Evolutionary conservation across 2,888 invertebrate species (phyloP).

Genomic region (Macroteleia sp.): DNA sequence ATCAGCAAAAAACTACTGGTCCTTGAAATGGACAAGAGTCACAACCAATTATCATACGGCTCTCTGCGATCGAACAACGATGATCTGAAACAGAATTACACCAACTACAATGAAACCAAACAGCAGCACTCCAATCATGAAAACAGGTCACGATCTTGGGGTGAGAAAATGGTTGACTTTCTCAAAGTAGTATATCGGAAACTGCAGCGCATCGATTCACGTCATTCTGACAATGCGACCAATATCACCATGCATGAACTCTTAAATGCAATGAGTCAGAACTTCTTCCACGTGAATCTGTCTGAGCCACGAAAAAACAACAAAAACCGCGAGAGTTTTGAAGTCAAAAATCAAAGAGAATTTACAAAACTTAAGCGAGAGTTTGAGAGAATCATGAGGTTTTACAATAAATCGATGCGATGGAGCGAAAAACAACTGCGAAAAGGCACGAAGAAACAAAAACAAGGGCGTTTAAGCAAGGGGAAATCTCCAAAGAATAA

Average conservation of each 20-base stretch:
- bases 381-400: slow-evolving; percentile 80
- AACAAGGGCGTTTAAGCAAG: slow-evolving; percentile 65
- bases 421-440: slow-evolving; percentile 81
- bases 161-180: slow-evolving; percentile 82
- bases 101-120: slow-evolving; percentile 57
- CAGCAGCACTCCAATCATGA: slow-evolving; percentile 49
- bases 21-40: slow-evolving; percentile 77
- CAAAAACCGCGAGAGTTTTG: slow-evolving; percentile 72
- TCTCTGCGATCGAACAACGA: slow-evolving; percentile 42
- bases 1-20: slow-evolving; percentile 79
- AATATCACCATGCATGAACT: slow-evolving; percentile 82
- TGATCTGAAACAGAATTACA: slow-evolving; percentile 23
- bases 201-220: slow-evolving; percentile 79
- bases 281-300: slow-evolving; percentile 81
- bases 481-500: slow-evolving; percentile 74
- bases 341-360: slow-evolving; percentile 78
- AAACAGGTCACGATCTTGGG: slow-evolving; percentile 72
- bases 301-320: slow-evolving; percentile 74
- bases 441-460: slow-evolving; percentile 75
- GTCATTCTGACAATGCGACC: slow-evolving; percentile 74
- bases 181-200: slow-evolving; percentile 80
- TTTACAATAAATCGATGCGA: slow-evolving; percentile 80
- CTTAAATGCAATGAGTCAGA: slow-evolving; percentile 80
- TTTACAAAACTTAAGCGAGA: slow-evolving; percentile 80
- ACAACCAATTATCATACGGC: slow-evolving; percentile 67